phyloP scores from a whole-genome alignment of 30 jellyfish, hydroid and myxozoan species.

The Haliclystus octoradiatus region DNA sequence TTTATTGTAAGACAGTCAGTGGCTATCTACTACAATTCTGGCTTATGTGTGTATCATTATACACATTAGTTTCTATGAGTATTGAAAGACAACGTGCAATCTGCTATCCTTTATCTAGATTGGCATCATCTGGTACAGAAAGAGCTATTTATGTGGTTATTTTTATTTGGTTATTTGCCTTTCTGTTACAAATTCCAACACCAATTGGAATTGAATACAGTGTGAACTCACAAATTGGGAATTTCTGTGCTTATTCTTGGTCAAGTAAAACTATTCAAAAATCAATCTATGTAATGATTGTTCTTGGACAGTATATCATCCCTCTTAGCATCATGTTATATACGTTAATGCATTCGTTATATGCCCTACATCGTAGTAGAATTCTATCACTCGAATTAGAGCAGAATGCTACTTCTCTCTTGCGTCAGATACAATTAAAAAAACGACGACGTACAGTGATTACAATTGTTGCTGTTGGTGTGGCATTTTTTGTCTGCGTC shows the following conservation, averaged over 20 bases:
- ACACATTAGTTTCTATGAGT: slow-evolving; percentile 50
- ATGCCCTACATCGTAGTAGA: too few relatives aligned
- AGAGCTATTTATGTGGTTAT: neutral
- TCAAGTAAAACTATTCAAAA: neutral
- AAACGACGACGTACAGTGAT: slow-evolving; percentile 32
- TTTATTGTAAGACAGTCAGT: slow-evolving; percentile 42
- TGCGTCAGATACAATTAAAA: too few relatives aligned
- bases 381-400: too few relatives aligned
- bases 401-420: too few relatives aligned
- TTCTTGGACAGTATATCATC: neutral
- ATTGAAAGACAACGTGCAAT: slow-evolving; percentile 60
- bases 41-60: slow-evolving; percentile 57
- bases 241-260: neutral
- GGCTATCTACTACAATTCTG: slow-evolving; percentile 56
- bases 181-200: slow-evolving; percentile 45
- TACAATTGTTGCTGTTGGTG: slow-evolving; percentile 15
- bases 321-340: neutral
- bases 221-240: neutral
- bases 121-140: neutral
- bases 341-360: too few relatives aligned
- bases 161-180: slow-evolving; percentile 17
- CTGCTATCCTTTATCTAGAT: slow-evolving; percentile 27
- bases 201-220: slow-evolving; percentile 25
- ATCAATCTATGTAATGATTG: neutral
- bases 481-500: slow-evolving; percentile 70